Evolutionary conservation across 2,888 invertebrate species (phyloP), one percentile per base, ranked within the genome.

Genomic region (Lutraria lutraria): DNA sequence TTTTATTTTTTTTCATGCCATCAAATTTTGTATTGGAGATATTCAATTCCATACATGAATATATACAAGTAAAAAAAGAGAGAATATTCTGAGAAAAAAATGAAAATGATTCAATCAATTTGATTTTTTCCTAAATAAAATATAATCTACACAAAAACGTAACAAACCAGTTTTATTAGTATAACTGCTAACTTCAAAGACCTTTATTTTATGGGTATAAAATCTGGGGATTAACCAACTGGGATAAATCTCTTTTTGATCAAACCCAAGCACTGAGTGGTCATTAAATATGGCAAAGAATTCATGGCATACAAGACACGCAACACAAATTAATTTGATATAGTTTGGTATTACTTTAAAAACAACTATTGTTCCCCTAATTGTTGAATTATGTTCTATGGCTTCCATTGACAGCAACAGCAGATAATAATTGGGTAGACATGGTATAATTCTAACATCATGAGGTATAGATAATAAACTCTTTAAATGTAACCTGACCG

Each of bases 401-500:
- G 25, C 63, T 25, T 68, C 63, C 63, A 68, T 13, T 68, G 63
- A 68, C 63, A 25, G 63, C 63, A 25, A 25, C 25, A 25, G 25
- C 63, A 68, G 25, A 8, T 13, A 25, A n/a, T 68, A 68, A 68
- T 68, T 68, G 63, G 63, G 25, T 68, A 68, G 12, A 25, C n/a
- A 25, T 68, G 12, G 25, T 68, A 25, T 25, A 25, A 68, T 68
- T 68, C 25, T 25, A 68, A 68, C n/a, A 25, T 68, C 25, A 68
- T 68, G 63, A 68, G 63, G 63, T n/a, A 68, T 68, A n/a, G 63
- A 68, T 10, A 25, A 68, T 25, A 68, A 68, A 25, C 63, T 68
- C 63, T 68, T 68, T n/a, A 68, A 68, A 68, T 68, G 63, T 25
- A 68, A 68, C 25, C 63, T 68, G 63, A 68, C 63, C n/a, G 12